Conservation (phyloP, 2,888 invertebrate genomes). For the Thalpophila matura region DNA sequence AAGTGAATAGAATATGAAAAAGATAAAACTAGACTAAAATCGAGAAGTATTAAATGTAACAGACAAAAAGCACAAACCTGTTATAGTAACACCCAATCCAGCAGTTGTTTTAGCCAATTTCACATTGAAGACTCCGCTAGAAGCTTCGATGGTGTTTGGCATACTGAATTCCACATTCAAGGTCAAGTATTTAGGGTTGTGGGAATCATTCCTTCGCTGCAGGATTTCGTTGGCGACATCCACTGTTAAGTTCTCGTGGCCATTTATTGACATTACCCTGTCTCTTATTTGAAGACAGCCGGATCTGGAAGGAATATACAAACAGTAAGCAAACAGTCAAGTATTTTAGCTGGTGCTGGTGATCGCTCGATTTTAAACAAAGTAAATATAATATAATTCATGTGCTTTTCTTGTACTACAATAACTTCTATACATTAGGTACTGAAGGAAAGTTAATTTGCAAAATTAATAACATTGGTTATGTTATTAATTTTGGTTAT, state of each 20-base stretch:
- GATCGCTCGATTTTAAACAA: background rate
- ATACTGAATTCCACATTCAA: slow-evolving; percentile 97
- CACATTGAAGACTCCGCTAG: slow-evolving; percentile 97
- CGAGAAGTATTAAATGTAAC: background rate
- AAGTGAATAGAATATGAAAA: background rate
- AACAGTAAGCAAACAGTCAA: background rate
- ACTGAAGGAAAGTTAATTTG: no score
- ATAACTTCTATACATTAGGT: no score
- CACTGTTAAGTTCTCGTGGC: slow-evolving; percentile 92
- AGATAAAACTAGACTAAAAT: background rate
- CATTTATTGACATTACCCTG: slow-evolving; percentile 96
- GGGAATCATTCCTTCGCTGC: slow-evolving; percentile 90
- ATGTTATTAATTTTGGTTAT: no score
- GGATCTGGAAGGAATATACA: slow-evolving; percentile 85
- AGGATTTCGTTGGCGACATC: slow-evolving; percentile 91
- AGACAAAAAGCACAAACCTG: slow-evolving; percentile 86
- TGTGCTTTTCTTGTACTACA: no score
- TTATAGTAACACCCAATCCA: slow-evolving; percentile 97
- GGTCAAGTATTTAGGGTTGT: slow-evolving; percentile 92
- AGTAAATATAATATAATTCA: background rate
- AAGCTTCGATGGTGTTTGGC: slow-evolving; percentile 97
- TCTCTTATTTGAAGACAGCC: slow-evolving; percentile 95
- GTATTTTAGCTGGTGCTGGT: background rate
- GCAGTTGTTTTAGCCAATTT: slow-evolving; percentile 95
- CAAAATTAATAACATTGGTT: no score